phyloP scores from a whole-genome alignment of 2,888 invertebrate species.

The Spodoptera exigua region DNA sequence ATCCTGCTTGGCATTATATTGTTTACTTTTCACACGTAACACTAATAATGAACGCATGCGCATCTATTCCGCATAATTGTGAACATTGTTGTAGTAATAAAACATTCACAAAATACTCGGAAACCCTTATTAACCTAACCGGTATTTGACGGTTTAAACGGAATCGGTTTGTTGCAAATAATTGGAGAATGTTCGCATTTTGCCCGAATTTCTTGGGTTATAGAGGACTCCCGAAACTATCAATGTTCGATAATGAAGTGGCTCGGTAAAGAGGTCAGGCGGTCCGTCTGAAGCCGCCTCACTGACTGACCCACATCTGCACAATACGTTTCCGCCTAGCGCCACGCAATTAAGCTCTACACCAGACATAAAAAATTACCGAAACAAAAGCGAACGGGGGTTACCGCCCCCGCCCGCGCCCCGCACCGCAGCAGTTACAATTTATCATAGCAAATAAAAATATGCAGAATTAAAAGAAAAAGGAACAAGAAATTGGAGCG shows the following conservation, averaged over 20 bases:
- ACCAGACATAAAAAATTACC: conserved; percentile 88
- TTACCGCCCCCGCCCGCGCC: conserved; percentile 63
- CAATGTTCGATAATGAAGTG: conserved; percentile 58
- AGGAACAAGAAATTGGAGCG: conserved; percentile 83
- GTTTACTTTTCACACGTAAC: conserved; percentile 85
- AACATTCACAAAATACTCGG: conserved; percentile 47
- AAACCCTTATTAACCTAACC: too few species aligned
- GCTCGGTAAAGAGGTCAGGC: conserved; percentile 80
- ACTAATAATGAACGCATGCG: conserved; percentile 64
- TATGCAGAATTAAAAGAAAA: conserved; percentile 88
- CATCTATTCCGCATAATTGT: conserved; percentile 57
- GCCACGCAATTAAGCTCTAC: conserved; percentile 87
- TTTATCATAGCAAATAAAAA: conserved; percentile 89
- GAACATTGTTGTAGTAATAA: conserved; percentile 46
- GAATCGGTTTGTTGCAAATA: conserved; percentile 13
- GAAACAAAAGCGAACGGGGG: conserved; percentile 85
- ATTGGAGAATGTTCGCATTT: not conserved
- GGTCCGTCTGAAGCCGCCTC: conserved; percentile 68
- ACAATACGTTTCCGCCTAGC: conserved; percentile 85
- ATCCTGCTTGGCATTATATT: conserved; percentile 82
- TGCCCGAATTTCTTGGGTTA: too few species aligned
- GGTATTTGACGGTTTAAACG: conserved; percentile 20
- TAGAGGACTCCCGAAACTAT: conserved; percentile 6
- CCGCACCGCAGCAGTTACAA: conserved; percentile 83
- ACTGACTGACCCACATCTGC: conserved; percentile 81